Percentiles rank a stretch among this genome's conserved stretches.
phyloP scores from a whole-genome alignment of 1,140 invertebrate species.

The Sitodiplosis mosellana region DNA sequence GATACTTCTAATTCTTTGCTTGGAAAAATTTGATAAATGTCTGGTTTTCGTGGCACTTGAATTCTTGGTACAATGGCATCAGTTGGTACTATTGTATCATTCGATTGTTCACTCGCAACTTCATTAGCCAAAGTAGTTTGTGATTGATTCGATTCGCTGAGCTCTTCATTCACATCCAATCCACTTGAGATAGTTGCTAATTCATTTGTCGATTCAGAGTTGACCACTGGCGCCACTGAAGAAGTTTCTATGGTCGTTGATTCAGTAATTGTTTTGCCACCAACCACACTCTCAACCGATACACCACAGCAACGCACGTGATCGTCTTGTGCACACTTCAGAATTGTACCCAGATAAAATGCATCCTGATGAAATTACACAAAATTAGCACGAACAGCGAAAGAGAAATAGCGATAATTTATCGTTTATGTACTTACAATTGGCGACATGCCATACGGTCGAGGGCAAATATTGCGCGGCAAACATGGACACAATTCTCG shows the following conservation, averaged over 20 bases:
- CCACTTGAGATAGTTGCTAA: too few species aligned
- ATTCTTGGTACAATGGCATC: too few species aligned
- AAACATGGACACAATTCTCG: not conserved
- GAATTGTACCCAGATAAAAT: not conserved
- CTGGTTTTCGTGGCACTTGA: too few species aligned
- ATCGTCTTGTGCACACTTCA: not conserved
- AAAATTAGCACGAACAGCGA: not conserved
- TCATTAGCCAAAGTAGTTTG: too few species aligned
- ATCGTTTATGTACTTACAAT: not conserved
- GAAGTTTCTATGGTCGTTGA: not conserved
- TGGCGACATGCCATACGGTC: not conserved
- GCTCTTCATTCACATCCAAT: too few species aligned
- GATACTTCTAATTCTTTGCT: too few species aligned
- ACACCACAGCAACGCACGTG: not conserved
- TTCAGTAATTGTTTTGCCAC: not conserved
- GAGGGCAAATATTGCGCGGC: not conserved
- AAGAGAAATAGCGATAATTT: not conserved
- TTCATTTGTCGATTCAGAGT: too few species aligned
- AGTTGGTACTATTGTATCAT: too few species aligned
- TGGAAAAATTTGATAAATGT: too few species aligned
- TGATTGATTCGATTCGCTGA: too few species aligned
- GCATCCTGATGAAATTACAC: not conserved
- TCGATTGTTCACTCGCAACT: too few species aligned
- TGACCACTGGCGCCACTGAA: too few species aligned
- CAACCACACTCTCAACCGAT: not conserved